These are phyloP conservation scores for Ecdyonurus torrentis DNA, from an alignment of 2,888 invertebrate species.

Conservation along the genomic window DNA sequence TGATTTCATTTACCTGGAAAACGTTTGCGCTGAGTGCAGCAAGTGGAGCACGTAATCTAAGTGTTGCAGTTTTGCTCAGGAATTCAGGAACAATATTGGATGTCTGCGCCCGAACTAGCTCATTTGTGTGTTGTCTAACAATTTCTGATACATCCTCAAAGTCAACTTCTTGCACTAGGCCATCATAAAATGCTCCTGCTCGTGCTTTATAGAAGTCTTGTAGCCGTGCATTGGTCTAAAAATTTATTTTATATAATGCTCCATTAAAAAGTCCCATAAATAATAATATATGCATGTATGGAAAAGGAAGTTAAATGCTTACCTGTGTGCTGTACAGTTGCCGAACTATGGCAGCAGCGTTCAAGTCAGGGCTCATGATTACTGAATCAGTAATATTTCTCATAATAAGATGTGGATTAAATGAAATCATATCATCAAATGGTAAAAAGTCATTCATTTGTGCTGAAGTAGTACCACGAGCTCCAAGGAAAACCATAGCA, in stretches of 20 bases:
- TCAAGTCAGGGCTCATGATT: constrained; percentile 40
- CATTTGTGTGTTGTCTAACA: constrained; percentile 62
- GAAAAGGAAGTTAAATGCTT: no score
- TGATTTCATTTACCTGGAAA: constrained; percentile 37
- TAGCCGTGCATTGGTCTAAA: constrained; percentile 50
- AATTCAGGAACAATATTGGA: constrained; percentile 61
- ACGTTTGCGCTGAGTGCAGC: constrained; percentile 69
- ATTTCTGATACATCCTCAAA: constrained; percentile 69
- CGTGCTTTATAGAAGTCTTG: constrained; percentile 77
- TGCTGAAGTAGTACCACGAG: constrained; percentile 70
- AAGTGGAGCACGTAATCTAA: constrained; percentile 55
- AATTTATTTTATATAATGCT: constrained; percentile 5
- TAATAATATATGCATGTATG: background rate
- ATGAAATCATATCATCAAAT: constrained; percentile 74
- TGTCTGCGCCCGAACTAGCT: constrained; percentile 60
- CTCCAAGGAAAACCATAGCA: constrained; percentile 82
- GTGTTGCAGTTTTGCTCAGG: constrained; percentile 49
- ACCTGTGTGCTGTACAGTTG: constrained; percentile 66
- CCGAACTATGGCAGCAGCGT: constrained; percentile 62
- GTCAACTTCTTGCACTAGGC: constrained; percentile 69
- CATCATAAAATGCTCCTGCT: constrained; percentile 73
- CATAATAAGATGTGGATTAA: constrained; percentile 74
- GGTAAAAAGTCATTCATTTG: constrained; percentile 78
- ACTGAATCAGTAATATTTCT: constrained; percentile 72
- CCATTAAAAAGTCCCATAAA: background rate